Conservation (phyloP, 2,888 invertebrate genomes). For the Cantharis nigra region DNA sequence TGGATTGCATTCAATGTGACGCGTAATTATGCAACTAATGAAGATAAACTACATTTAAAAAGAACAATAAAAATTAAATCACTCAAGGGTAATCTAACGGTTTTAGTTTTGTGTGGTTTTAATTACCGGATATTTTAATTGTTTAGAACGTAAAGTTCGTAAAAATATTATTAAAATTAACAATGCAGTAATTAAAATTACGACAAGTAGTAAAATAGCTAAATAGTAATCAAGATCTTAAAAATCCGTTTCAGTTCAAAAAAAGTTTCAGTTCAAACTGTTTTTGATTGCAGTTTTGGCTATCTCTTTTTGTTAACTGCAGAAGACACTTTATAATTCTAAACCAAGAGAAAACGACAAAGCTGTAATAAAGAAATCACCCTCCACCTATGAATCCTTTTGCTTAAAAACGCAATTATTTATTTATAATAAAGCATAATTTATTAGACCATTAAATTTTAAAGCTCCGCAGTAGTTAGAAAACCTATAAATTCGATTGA, state of each 20-base stretch:
- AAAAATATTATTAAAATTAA: not conserved
- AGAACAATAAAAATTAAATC: not conserved
- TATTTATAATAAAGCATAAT: not conserved
- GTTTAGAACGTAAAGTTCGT: not conserved
- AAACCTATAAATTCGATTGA: not conserved
- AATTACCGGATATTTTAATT: not conserved
- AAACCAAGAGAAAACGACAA: not conserved
- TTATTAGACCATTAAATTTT: not conserved
- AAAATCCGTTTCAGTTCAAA: not conserved
- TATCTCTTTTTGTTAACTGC: too few relatives aligned
- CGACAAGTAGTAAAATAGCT: not conserved
- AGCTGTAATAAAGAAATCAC: not conserved
- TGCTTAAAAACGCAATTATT: not conserved
- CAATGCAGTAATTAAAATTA: not conserved
- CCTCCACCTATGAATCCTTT: not conserved
- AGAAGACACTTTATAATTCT: too few relatives aligned
- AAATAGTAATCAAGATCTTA: not conserved
- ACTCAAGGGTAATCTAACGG: not conserved
- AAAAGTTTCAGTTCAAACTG: too few relatives aligned
- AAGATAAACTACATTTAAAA: not conserved
- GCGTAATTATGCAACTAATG: not conserved
- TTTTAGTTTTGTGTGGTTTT: not conserved
- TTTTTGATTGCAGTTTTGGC: too few relatives aligned
- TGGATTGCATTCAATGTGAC: not conserved
- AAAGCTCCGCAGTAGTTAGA: not conserved